phyloP scores from a whole-genome alignment of 2,113 vertebrate genomes.

The Crotalus tigris region DNA sequence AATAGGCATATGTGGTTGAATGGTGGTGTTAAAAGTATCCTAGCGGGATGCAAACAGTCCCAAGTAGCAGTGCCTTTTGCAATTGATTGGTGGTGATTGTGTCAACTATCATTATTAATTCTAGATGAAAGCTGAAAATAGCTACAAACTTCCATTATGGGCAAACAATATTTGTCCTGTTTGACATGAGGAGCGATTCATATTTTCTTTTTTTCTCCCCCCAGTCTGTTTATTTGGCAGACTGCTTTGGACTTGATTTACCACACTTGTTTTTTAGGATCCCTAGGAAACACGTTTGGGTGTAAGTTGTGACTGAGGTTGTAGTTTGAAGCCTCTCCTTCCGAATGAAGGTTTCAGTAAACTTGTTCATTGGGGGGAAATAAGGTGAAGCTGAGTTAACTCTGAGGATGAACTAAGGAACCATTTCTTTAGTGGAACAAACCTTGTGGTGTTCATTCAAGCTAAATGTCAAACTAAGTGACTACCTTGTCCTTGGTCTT shows the following conservation, averaged over 20 bases:
- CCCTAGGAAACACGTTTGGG: constrained; percentile 34
- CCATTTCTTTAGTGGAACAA: constrained; percentile 44
- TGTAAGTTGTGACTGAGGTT: not conserved
- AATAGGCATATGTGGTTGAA: not conserved
- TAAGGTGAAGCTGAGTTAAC: constrained; percentile 23
- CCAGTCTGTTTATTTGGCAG: constrained; percentile 28
- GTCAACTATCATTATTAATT: not conserved
- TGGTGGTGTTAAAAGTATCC: not conserved
- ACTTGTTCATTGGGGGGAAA: constrained; percentile 46
- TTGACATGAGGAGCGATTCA: constrained; percentile 37
- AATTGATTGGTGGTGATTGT: not conserved
- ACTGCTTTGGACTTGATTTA: constrained; percentile 39
- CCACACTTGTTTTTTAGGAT: constrained; percentile 14
- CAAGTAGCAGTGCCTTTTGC: not conserved
- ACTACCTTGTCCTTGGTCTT: constrained; percentile 54
- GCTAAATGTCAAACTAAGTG: constrained; percentile 22
- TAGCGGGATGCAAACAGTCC: not conserved
- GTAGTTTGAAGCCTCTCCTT: constrained; percentile 37
- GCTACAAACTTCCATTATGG: not conserved
- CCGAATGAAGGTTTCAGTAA: constrained; percentile 58
- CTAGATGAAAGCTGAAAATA: constrained; percentile 20
- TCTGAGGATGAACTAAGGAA: constrained; percentile 39
- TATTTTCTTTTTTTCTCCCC: not conserved
- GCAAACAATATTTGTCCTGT: not conserved
- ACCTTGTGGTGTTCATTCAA: not conserved